Evolutionary conservation across 2,888 invertebrate species (phyloP).

Genomic region (Corbicula japonica): DNA sequence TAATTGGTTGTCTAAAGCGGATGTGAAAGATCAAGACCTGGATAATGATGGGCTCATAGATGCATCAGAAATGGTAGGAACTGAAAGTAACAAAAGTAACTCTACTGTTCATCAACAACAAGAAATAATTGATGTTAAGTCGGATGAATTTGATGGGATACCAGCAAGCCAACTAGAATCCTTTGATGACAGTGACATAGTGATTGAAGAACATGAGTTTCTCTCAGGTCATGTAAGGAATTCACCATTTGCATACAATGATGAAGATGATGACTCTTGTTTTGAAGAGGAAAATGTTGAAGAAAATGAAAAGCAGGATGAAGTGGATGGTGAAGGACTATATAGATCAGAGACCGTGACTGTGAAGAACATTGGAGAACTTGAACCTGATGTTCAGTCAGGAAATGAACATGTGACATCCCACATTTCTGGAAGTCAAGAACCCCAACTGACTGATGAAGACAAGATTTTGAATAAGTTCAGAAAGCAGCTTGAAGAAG

Average conservation of each 20-base stretch:
- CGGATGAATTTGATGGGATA: too few species aligned
- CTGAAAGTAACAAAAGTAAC: too few species aligned
- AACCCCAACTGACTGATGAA: neutral
- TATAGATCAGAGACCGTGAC: neutral
- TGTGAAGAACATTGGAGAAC: neutral
- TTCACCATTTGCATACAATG: neutral
- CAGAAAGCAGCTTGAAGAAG: neutral
- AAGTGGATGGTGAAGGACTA: neutral
- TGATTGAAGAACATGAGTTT: slow-evolving; percentile 54
- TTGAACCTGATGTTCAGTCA: too few species aligned
- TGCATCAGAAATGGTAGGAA: too few species aligned
- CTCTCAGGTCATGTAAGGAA: neutral
- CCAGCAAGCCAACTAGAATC: too few species aligned
- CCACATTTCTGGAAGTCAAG: too few species aligned
- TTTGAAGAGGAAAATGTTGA: neutral
- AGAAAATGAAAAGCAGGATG: neutral
- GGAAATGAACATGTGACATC: too few species aligned
- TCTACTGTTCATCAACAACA: too few species aligned
- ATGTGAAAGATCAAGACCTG: slow-evolving; percentile 1
- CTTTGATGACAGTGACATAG: slow-evolving; percentile 18
- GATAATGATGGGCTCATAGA: slow-evolving; percentile 3
- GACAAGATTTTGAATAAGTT: slow-evolving; percentile 2
- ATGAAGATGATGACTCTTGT: neutral
- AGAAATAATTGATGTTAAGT: too few species aligned
- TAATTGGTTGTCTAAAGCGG: slow-evolving; percentile 7